A percentile compares a stretch with the other conserved stretches of the same genome.
Evolutionary conservation across 2,797 vertebrate species (phyloP).

Genomic region (Pteropus rufus): DNA sequence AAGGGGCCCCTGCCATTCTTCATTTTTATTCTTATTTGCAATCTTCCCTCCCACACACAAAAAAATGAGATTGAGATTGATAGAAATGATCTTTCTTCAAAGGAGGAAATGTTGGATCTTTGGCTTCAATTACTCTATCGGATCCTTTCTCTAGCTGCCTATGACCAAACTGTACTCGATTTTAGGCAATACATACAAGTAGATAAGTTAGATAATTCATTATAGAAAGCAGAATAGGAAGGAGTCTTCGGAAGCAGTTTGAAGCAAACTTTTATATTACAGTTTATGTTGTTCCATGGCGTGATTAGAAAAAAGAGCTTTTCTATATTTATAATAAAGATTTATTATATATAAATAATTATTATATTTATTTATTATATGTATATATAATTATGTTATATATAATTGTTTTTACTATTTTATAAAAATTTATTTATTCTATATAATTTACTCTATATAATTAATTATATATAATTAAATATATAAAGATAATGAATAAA

Average conservation of each 20-base stretch:
- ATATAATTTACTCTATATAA: no score
- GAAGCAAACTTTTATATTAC: not conserved
- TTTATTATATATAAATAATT: not conserved
- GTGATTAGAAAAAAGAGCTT: not conserved
- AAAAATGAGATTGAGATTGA: not conserved
- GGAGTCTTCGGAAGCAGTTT: not conserved
- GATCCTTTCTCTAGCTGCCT: not conserved
- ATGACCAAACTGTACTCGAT: not conserved
- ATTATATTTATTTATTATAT: no score
- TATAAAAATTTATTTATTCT: no score
- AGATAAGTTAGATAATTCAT: not conserved
- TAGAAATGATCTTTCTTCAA: conserved; percentile 23
- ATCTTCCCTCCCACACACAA: not conserved
- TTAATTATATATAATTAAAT: no score
- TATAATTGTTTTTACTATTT: no score
- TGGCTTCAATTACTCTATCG: not conserved
- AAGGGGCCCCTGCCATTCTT: not conserved
- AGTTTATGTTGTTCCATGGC: not conserved
- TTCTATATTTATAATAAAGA: not conserved
- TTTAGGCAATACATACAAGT: not conserved
- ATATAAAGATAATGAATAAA: not conserved
- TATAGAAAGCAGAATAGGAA: not conserved
- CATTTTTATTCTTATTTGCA: not conserved
- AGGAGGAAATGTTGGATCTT: not conserved
- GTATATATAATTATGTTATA: no score